These are phyloP conservation scores for Ophiothrix spiculata DNA, from an alignment of 35 echinoderm and acorn worm species.

Conservation along the genomic window DNA sequence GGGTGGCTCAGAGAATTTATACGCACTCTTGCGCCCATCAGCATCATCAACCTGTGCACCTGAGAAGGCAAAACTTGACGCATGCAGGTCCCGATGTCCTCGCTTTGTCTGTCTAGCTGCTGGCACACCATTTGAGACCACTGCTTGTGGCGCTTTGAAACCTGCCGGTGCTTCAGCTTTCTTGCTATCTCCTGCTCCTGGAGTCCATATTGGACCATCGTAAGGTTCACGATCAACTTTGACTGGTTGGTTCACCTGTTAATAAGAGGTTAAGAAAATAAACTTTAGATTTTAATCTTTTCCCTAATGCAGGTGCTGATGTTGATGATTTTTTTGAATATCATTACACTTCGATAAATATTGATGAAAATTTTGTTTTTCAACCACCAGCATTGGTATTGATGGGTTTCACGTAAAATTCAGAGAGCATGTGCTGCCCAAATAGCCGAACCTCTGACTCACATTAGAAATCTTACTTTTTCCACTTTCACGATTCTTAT, in stretches of 20 bases:
- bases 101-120: constrained; percentile 10
- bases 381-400: too few relatives aligned
- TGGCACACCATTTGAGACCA: neutral
- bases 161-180: neutral
- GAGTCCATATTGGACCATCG: constrained; percentile 49
- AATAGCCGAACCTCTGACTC: too few relatives aligned
- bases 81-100: constrained; percentile 70
- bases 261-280: too few relatives aligned
- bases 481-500: too few relatives aligned
- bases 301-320: too few relatives aligned
- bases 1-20: constrained; percentile 63
- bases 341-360: too few relatives aligned
- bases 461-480: too few relatives aligned
- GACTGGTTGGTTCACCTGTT: constrained; percentile 30
- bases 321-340: too few relatives aligned
- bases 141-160: neutral
- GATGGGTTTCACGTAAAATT: too few relatives aligned
- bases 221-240: constrained; percentile 76
- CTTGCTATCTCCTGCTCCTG: neutral
- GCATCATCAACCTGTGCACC: constrained; percentile 74
- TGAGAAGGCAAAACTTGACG: constrained; percentile 91
- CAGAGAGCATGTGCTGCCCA: too few relatives aligned
- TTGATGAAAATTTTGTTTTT: too few relatives aligned
- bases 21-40: constrained; percentile 25
- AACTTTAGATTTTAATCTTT: too few relatives aligned